phyloP scores from a whole-genome alignment of 2,113 vertebrate species.

The Gobius niger region DNA sequence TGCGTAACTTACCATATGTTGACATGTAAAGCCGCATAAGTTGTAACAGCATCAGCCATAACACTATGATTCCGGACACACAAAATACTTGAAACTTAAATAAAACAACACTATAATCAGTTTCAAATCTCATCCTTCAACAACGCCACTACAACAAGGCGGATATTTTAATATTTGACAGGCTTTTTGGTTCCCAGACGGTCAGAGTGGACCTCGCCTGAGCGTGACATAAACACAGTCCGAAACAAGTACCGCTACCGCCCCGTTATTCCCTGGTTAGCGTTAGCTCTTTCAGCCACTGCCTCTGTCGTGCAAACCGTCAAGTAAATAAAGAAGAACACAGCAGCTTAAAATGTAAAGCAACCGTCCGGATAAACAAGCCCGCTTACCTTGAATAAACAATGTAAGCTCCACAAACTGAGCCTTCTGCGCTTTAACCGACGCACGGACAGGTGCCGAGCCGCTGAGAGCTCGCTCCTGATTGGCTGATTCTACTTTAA shows the following conservation, averaged over 20 bases:
- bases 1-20: background rate
- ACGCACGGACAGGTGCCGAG: slow-evolving; percentile 8
- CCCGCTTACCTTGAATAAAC: slow-evolving; percentile 57
- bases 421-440: slow-evolving; percentile 27
- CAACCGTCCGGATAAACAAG: background rate
- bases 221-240: slow-evolving; percentile 16
- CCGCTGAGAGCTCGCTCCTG: slow-evolving; percentile 59
- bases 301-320: background rate
- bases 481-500: slow-evolving; percentile 49
- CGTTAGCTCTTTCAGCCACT: background rate
- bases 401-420: slow-evolving; percentile 7
- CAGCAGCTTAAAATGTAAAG: background rate
- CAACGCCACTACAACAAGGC: background rate
- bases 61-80: too few relatives aligned
- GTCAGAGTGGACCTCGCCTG: slow-evolving; percentile 2
- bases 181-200: background rate
- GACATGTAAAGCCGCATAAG: background rate
- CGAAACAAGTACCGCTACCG: slow-evolving; percentile 23
- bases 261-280: slow-evolving; percentile 27
- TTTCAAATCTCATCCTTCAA: background rate
- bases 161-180: background rate
- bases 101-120: background rate
- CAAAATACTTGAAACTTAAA: background rate
- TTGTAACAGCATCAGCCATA: background rate
- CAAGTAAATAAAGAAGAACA: background rate